Evolutionary conservation across 1,140 invertebrate species (phyloP).

Genomic region (Grapholita molesta): DNA sequence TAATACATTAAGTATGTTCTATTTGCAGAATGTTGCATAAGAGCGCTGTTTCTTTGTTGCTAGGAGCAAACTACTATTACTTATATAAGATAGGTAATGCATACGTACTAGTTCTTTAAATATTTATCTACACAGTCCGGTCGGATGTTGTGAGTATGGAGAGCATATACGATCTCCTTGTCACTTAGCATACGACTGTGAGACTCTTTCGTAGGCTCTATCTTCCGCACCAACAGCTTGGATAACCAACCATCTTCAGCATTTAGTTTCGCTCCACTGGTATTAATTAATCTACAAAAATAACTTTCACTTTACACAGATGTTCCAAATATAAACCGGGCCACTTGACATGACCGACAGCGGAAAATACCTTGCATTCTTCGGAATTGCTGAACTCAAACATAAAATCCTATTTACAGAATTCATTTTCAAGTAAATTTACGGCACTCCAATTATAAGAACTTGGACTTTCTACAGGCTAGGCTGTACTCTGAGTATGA

Average conservation of each 20-base stretch:
- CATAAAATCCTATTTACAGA: conserved; percentile 54
- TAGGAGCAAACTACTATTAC: conserved; percentile 25
- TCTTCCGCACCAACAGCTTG: conserved; percentile 92
- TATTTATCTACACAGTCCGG: conserved; percentile 92
- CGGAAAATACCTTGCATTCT: conserved; percentile 59
- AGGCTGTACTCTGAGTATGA: conserved; percentile 36
- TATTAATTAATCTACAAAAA: conserved; percentile 63
- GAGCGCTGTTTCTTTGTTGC: conserved; percentile 30
- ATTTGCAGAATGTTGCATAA: conserved; percentile 70
- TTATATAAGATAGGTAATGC: conserved; percentile 31
- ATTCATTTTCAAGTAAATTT: conserved; percentile 46
- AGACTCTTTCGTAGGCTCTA: conserved; percentile 96
- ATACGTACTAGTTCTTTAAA: conserved; percentile 93
- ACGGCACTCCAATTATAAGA: conserved; percentile 21
- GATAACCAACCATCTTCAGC: conserved; percentile 91
- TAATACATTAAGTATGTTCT: conserved; percentile 31
- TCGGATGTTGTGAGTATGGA: conserved; percentile 96
- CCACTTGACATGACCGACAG: conserved; percentile 22
- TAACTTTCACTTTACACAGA: conserved; percentile 30
- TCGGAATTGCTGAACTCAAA: conserved; percentile 52
- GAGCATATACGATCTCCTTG: conserved; percentile 95
- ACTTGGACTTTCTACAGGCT: conserved; percentile 23
- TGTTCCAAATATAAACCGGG: conserved; percentile 42
- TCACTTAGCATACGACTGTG: conserved; percentile 96
- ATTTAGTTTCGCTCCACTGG: conserved; percentile 70